Base-by-base conservation (phyloP, 2,797 vertebrate species). In the Triplophysa bombifrons region DNA sequence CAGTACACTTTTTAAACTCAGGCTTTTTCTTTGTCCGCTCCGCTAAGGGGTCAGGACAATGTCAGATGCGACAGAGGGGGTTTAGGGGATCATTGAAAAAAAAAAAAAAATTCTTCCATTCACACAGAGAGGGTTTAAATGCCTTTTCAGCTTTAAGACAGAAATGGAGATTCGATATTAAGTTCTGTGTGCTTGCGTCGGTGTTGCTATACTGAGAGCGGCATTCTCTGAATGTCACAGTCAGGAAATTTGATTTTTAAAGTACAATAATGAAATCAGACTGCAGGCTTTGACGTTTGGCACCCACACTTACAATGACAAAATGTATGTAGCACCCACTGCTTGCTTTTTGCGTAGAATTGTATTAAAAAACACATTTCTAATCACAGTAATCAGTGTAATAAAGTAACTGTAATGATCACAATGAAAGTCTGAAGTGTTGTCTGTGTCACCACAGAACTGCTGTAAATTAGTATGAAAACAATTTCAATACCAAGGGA, bases 401-500 rank as follows among this genome's bases (percentile, higher is more conserved):
- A 48, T 13, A 48, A 48, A 13, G 16, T 34, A 16, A 58, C 56
- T 22, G 19, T 25, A 58, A 22, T 58, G n/a, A 58, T 58, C 11
- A 1, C 8, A 7, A 38, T 38, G 34, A 38, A 34, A 34, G 34
- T 34, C 4, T 34, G 34, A 34, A 34, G 34, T 34, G 34, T 34
- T 34, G n/a, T n/a, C 73, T 46, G 22, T 41, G 22, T 56, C 70
- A 60, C 19, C 61, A 55, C 70, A 63, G 25, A 67, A 63, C 41
- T 46, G 16, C 68, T 60, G 38, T 68, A 22, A 53, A 25, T 79
- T 50, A 66, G 14, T 70, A 30, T 66, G 46, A 73, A 50, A 56
- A 65, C 70, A 34, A 80, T 67, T 79, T 66, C 61, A 80, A 65
- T 72, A 67, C 67, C 63, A 66, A 34, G 9, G 34, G 25, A 60